Evolutionary conservation across 2,797 vertebrate genomes (phyloP), one percentile per base, ranked within the genome.

Genomic region (Acridotheres tristis): DNA sequence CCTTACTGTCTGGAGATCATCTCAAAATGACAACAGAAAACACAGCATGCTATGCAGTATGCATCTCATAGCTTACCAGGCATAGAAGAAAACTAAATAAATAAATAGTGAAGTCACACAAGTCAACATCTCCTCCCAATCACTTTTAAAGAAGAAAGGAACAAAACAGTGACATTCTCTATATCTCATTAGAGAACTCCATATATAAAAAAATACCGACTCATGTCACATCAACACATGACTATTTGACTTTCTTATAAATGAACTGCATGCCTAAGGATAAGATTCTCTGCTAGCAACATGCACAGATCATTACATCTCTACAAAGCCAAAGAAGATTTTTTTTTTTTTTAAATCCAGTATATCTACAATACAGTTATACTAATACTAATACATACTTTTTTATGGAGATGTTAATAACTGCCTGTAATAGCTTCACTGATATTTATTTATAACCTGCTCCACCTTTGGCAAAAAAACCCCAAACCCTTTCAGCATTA

Each of bases 11-110:
- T 89, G 78, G 50, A 94, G 53, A 85, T 76, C 85, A 48, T 66
- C 65, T 92, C 92, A 91, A 91, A 91, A 87, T 86, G 87, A 92
- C 87, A 90, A 85, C n/a, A 40, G 59, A 89, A 91, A 90, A 66
- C 69, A 83, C 68, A 91, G 75, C 22, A 53, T 48, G 63, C 74
- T 61, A 68, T 0, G 0, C 42, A 77, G 26, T 8, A 27, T 54
- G 26, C 40, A 90, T 67, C n/a, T 93, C 50, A 62, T 77, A 73
- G 32, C n/a, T 88, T 69, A 72, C 27, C 27, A 72, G 6, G 21
- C 48, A 47, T 29, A 65, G 25, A 88, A 86, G 38, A 90, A 86
- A 75, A 61, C 26, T 40, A 66, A 76, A 87, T 36, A 74, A 86
- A 87, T 23, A 77, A 50, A 76, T 8, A 67, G 18, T 8, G 32